Conservation (phyloP, 2,797 vertebrate species). For the Enteromius afrohamiltoni region DNA sequence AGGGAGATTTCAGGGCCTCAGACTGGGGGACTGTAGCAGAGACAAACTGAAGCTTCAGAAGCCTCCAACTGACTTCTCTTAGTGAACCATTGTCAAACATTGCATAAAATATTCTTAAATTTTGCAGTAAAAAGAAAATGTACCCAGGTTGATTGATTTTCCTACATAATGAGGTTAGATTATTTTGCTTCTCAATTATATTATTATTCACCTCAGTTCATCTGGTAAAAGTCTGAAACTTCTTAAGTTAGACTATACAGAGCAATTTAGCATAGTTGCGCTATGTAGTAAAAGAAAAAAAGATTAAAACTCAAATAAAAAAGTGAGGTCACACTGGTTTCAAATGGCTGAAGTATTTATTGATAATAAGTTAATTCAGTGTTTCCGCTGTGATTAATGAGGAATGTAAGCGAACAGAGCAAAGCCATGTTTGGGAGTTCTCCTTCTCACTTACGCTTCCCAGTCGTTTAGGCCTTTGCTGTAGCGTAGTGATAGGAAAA, state of each 20-base stretch:
- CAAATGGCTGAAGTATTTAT: conserved; percentile 42
- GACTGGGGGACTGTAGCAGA: not conserved
- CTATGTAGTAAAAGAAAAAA: not conserved
- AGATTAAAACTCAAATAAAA: not conserved
- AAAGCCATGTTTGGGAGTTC: conserved; percentile 46
- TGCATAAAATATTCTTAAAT: not conserved
- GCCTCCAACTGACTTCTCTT: not conserved
- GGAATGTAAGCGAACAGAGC: conserved; percentile 55
- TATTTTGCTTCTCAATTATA: not conserved
- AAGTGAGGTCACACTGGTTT: conserved; percentile 4
- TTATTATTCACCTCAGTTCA: not conserved
- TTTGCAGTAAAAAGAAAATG: not conserved
- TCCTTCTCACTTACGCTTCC: conserved; percentile 29
- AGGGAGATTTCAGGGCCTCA: not conserved
- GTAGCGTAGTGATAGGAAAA: not conserved
- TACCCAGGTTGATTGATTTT: not conserved
- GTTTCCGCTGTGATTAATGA: conserved; percentile 49
- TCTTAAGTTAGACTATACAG: not conserved
- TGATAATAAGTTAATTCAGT: conserved; percentile 51
- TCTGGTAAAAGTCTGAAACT: not conserved
- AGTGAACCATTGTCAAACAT: not conserved
- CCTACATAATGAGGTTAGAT: not conserved
- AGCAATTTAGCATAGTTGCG: not conserved
- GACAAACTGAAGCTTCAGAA: not conserved
- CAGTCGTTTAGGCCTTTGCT: not conserved